These are phyloP conservation scores for Labeo catla DNA, from an alignment of 2,113 vertebrate species.

Conservation along the genomic window DNA sequence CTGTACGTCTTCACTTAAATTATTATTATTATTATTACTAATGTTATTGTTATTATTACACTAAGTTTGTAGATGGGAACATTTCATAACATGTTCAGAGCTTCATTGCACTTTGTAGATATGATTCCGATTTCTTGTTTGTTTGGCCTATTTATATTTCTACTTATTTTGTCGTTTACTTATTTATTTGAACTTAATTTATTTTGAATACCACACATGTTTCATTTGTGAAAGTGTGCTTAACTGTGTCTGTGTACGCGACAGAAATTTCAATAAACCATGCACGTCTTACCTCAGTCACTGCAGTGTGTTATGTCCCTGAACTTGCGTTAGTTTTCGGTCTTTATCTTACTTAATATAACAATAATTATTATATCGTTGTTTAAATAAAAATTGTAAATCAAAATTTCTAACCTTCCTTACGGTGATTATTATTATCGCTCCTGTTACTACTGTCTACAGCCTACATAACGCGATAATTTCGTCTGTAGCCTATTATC, in stretches of 20 bases:
- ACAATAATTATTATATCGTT: neutral
- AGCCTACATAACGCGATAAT: neutral
- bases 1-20: conserved; percentile 60
- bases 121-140: conserved; percentile 66
- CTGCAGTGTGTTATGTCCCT: conserved; percentile 60
- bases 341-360: neutral
- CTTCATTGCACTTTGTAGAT: conserved; percentile 85
- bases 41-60: conserved; percentile 46
- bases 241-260: conserved; percentile 88
- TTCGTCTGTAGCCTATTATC: neutral
- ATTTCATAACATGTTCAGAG: conserved; percentile 62
- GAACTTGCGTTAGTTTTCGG: neutral
- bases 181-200: conserved; percentile 79
- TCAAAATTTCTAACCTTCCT: neutral
- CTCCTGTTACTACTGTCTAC: neutral
- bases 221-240: conserved; percentile 83
- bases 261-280: conserved; percentile 90
- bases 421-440: neutral
- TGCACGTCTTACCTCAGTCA: conserved; percentile 89
- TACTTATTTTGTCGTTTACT: conserved; percentile 58
- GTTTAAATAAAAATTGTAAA: neutral
- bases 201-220: conserved; percentile 72
- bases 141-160: conserved; percentile 73
- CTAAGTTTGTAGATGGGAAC: conserved; percentile 50
- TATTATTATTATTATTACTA: conserved; percentile 59